Percentiles rank a stretch among this genome's conserved stretches.
Evolutionary conservation across 1,140 invertebrate genomes (phyloP).

Genomic region (Zaprionus ornatus): DNA sequence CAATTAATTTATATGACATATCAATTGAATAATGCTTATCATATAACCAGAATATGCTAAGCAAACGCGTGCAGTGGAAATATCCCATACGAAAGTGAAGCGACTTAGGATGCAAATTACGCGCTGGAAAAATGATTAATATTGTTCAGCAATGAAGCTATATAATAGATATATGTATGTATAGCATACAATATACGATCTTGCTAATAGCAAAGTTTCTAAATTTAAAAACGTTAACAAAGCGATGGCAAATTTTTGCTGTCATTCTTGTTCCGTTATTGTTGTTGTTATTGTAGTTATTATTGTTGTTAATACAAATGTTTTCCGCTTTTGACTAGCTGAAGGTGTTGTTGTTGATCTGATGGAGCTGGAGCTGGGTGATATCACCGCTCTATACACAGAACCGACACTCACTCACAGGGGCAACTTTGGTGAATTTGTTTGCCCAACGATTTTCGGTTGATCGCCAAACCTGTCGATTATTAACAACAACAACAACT

Average conservation of each 20-base stretch:
- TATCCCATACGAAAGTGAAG: background rate
- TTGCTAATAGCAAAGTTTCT: conserved; percentile 37
- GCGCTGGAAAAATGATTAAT: conserved; percentile 1
- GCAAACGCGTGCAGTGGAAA: background rate
- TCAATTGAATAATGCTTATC: background rate
- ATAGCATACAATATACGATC: background rate
- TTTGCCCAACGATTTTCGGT: conserved; percentile 53
- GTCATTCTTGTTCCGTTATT: conserved; percentile 20
- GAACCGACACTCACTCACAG: background rate
- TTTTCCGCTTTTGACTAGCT: conserved; percentile 59
- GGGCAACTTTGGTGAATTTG: conserved; percentile 47
- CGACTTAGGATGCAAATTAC: conserved; percentile 3
- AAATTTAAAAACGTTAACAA: conserved; percentile 70
- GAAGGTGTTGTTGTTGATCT: conserved; percentile 15
- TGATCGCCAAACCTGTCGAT: conserved; percentile 39
- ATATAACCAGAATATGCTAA: background rate
- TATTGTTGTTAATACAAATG: conserved; percentile 74
- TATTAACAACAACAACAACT: conserved; percentile 14
- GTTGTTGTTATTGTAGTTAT: conserved; percentile 37
- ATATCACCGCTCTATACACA: conserved; percentile 60
- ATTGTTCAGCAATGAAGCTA: background rate
- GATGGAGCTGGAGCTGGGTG: conserved; percentile 41
- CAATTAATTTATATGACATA: conserved; percentile 3
- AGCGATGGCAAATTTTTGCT: conserved; percentile 36
- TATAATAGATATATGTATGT: background rate